Conservation (phyloP, 2,797 vertebrate species). For the Sorex maritimensis region DNA sequence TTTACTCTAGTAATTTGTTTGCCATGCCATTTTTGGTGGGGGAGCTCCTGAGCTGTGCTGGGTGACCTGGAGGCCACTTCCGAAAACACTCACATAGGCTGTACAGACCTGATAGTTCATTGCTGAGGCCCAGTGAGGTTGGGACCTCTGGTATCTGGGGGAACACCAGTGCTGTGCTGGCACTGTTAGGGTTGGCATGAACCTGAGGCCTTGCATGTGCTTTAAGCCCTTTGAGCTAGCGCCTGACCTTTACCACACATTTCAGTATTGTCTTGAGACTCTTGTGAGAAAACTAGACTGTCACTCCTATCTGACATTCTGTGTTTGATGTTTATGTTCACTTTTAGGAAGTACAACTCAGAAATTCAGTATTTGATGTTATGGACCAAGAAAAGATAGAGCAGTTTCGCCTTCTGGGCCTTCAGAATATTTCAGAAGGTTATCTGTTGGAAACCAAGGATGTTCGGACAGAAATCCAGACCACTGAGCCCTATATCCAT, state of each 20-base stretch:
- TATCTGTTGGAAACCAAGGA: constrained; percentile 38
- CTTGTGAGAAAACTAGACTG: constrained; percentile 3
- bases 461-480: constrained; percentile 17
- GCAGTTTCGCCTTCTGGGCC: constrained; percentile 10
- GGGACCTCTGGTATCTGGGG: too few relatives aligned
- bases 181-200: too few relatives aligned
- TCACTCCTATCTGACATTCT: constrained; percentile 64
- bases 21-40: neutral
- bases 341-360: constrained; percentile 84
- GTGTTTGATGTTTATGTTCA: constrained; percentile 76
- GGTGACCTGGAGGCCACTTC: too few relatives aligned
- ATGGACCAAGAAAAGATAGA: constrained; percentile 71
- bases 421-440: constrained; percentile 62
- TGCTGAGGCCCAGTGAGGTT: too few relatives aligned
- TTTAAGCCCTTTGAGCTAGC: too few relatives aligned
- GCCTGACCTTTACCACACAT: too few relatives aligned
- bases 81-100: too few relatives aligned
- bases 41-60: too few relatives aligned
- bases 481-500: neutral
- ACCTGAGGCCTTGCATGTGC: too few relatives aligned
- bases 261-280: constrained; percentile 69
- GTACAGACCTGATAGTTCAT: too few relatives aligned
- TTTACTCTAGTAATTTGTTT: constrained; percentile 71
- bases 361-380: constrained; percentile 79
- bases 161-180: too few relatives aligned